phyloP scores from a whole-genome alignment of 2,888 invertebrate species.

The Trissoscelio sp. region DNA sequence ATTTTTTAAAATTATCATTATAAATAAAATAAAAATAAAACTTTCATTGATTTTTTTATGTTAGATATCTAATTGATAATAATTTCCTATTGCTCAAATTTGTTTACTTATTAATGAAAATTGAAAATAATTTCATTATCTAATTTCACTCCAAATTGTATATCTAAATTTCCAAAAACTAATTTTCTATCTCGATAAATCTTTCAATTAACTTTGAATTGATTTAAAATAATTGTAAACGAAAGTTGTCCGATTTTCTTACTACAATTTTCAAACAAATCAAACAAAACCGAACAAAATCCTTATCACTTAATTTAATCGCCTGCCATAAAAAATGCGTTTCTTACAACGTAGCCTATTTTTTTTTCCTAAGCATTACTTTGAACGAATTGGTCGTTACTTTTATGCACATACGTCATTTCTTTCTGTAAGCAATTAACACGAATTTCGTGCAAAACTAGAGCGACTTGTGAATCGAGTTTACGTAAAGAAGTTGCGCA shows the following conservation, averaged over 20 bases:
- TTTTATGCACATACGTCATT: slow-evolving; percentile 34
- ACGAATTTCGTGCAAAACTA: slow-evolving; percentile 41
- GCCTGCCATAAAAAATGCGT: not conserved
- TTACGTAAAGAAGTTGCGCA: slow-evolving; percentile 36
- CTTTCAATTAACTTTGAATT: not conserved
- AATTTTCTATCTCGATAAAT: not conserved
- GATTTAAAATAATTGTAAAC: not conserved
- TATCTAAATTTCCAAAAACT: not conserved
- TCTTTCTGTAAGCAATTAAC: slow-evolving; percentile 37
- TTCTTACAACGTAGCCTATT: slow-evolving; percentile 8
- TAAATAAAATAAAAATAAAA: too few relatives aligned
- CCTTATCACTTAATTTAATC: slow-evolving; percentile 14
- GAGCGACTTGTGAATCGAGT: slow-evolving; percentile 36
- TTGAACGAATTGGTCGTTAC: slow-evolving; percentile 36
- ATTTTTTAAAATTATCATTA: too few relatives aligned
- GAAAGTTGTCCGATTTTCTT: not conserved
- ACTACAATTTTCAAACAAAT: not conserved
- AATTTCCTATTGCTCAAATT: too few relatives aligned
- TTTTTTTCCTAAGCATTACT: slow-evolving; percentile 23
- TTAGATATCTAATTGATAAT: too few relatives aligned
- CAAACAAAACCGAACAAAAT: not conserved
- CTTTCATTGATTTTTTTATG: too few relatives aligned
- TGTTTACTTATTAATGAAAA: too few relatives aligned
- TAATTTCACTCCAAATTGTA: too few relatives aligned
- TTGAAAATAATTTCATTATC: too few relatives aligned